Base-by-base conservation (phyloP, 2,113 vertebrate species). In the Lepisosteus oculatus region DNA sequence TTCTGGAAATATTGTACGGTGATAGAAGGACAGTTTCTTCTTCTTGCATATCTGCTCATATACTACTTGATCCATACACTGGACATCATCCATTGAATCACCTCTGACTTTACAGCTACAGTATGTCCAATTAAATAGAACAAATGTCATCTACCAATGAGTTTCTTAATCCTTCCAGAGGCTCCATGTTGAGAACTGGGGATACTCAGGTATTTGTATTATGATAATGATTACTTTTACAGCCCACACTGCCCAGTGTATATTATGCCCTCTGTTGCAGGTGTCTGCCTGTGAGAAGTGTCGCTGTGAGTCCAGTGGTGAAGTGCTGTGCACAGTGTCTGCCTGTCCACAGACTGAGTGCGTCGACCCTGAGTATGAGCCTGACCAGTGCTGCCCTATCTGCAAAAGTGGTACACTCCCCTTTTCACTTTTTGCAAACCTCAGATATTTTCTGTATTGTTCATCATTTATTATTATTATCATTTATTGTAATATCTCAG, bases 291-390 rank as follows among this genome's bases (percentile, higher is more conserved):
- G 97, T 69, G 97, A 99, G 81, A 91, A 92, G 85, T 99, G 97
- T 72, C 93, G 95, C 65, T 99, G 97, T 6, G 97, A 99, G 82
- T 92, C 90, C 76, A 99, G 91, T 0, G 97, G 97, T 0, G 97
- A 99, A 78, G 97, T 99, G 77, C 79, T 97, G 83, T 99, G 97
- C 79, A 94, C 95, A 0, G 95, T 99, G 77, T 93, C 97, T 0
- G 97, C 96, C 15, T 99, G 97, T 81, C 96, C 97, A 57, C 96
- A 97, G 89, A 98, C 97, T 0, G 97, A 99, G 81, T 99, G 97
- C 0, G 97, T 99, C 87, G 95, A 99, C 82, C 97, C 97, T 0
- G 93, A 97, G 56, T 99, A 99, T 0, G 97, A 99, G 85, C 96
- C 97, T 0, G 96, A 99, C 68, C 97, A 96, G 82, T 99, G 97